phyloP scores from a whole-genome alignment of 2,113 vertebrate genomes.

The Caranx melampygus region DNA sequence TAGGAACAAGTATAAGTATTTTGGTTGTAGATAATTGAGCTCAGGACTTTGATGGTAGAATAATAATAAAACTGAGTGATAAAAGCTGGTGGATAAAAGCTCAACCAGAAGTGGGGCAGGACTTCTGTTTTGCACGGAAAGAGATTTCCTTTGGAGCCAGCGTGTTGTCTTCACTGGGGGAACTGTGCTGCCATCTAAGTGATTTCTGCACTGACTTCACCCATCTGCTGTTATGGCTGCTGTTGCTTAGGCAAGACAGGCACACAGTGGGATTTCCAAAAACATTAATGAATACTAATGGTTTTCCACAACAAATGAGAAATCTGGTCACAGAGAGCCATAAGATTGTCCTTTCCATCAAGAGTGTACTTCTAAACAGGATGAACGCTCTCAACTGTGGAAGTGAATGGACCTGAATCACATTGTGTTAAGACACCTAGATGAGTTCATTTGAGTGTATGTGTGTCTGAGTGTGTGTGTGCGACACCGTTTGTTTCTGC shows the following conservation, averaged over 20 bases:
- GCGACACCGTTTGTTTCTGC: constrained; percentile 22
- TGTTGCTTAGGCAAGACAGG: neutral
- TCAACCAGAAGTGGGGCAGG: neutral
- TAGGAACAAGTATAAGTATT: neutral
- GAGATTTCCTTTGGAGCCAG: neutral
- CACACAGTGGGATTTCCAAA: neutral
- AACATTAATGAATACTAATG: neutral
- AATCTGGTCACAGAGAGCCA: constrained; percentile 4
- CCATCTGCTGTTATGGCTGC: neutral
- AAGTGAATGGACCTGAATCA: constrained; percentile 21
- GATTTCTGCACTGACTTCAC: neutral
- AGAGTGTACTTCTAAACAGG: neutral
- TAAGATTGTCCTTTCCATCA: neutral
- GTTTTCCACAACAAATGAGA: neutral
- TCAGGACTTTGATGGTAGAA: neutral
- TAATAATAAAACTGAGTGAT: neutral
- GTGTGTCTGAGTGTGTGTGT: constrained; percentile 17
- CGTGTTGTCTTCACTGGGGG: neutral
- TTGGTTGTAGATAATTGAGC: neutral
- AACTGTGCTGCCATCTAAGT: neutral
- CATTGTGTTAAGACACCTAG: neutral
- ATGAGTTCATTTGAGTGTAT: constrained; percentile 43
- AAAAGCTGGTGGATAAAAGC: neutral
- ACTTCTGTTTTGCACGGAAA: neutral
- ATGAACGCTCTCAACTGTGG: neutral